Percentiles rank a stretch among this genome's conserved stretches.
These are phyloP conservation scores for Escarpia spicata DNA, from an alignment of 2,888 invertebrate genomes.

Conservation along the genomic window DNA sequence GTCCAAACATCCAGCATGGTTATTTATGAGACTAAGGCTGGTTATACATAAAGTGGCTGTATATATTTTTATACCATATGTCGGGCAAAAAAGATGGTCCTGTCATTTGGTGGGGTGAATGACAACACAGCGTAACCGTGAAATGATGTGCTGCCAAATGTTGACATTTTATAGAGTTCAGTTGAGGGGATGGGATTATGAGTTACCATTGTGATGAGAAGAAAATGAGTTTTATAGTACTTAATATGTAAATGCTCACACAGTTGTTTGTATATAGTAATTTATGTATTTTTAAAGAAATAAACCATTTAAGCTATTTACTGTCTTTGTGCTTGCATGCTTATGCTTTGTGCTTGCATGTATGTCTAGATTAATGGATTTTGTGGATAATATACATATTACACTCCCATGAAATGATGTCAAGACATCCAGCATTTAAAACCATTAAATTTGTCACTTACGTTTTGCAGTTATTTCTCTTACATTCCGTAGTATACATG, in stretches of 20 bases:
- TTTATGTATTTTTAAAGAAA: constrained; percentile 16
- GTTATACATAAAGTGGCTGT: background rate
- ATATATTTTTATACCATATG: background rate
- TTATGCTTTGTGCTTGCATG: too few species aligned
- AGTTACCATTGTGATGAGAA: background rate
- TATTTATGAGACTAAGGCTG: background rate
- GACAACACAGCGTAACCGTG: background rate
- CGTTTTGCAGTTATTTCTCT: too few species aligned
- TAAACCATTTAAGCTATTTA: constrained; percentile 1
- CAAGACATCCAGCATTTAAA: too few species aligned
- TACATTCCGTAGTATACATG: too few species aligned
- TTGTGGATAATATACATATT: too few species aligned
- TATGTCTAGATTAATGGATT: too few species aligned
- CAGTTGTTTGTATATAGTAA: constrained; percentile 13
- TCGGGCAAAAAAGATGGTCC: background rate
- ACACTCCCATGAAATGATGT: too few species aligned
- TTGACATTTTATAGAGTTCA: background rate
- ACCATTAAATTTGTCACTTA: too few species aligned
- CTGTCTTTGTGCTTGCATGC: background rate
- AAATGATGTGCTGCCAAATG: background rate
- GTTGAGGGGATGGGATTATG: background rate
- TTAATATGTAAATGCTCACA: background rate
- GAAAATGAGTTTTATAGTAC: background rate
- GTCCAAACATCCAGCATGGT: background rate
- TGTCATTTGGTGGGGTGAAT: background rate